Evolutionary conservation across 2,888 invertebrate species (phyloP).

Genomic region (Drosophila prolongata): DNA sequence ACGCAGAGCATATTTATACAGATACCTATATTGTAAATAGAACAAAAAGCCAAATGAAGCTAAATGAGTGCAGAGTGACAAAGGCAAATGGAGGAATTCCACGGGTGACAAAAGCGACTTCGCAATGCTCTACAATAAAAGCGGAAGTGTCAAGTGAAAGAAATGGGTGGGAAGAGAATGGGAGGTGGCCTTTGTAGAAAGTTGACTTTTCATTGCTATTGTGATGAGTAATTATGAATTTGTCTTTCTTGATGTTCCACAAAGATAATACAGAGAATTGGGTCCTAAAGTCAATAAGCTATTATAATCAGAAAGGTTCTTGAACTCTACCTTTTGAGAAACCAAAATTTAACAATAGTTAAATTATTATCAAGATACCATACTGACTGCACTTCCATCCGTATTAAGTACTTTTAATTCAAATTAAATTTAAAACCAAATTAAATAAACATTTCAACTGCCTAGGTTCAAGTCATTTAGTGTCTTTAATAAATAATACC

Average conservation of each 20-base stretch:
- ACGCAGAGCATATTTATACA: slow-evolving; percentile 27
- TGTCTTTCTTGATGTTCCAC: slow-evolving; percentile 12
- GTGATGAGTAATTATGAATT: slow-evolving; percentile 16
- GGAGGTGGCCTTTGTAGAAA: slow-evolving; percentile 19
- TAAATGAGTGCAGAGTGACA: slow-evolving; percentile 76
- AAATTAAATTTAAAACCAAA: no score
- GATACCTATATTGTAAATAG: slow-evolving; percentile 49
- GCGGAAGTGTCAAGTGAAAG: slow-evolving; percentile 26
- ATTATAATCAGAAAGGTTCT: no score
- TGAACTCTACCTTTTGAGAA: no score
- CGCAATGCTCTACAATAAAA: slow-evolving; percentile 22
- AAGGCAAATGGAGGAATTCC: slow-evolving; percentile 42
- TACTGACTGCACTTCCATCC: no score
- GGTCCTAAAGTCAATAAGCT: not conserved
- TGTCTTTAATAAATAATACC: no score
- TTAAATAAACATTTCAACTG: no score
- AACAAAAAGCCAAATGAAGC: slow-evolving; percentile 74
- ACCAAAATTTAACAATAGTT: no score
- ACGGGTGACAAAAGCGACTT: slow-evolving; percentile 18
- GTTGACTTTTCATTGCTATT: slow-evolving; percentile 1
- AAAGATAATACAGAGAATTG: slow-evolving; percentile 16
- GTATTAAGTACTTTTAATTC: no score
- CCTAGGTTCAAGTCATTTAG: not conserved
- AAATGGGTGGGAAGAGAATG: slow-evolving; percentile 14
- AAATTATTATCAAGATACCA: no score